Base-by-base conservation (phyloP, 2,113 vertebrate genomes). In the Dicrurus megarhynchus region DNA sequence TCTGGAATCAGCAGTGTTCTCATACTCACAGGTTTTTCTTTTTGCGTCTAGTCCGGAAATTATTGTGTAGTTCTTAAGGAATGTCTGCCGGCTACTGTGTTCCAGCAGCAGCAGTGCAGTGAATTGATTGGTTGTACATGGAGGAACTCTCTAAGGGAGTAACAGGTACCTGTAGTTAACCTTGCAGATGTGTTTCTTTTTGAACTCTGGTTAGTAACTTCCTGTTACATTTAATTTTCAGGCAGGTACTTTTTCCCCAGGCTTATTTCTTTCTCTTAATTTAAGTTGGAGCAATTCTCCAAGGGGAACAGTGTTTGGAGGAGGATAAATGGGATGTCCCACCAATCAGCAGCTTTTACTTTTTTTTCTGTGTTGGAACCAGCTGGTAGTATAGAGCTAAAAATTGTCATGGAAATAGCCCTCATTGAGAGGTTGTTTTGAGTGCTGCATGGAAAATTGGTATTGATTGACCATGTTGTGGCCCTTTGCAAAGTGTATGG, bases 381-480 rank as follows among this genome's bases (percentile, higher is more conserved):
- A 85, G 56, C 30, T 91, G 47, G 30, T 88, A 46, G 59, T 91
- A 60, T 46, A 69, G 88, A 86, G 33, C 67, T 89, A 67, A 90
- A 89, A 91, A 74, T 74, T 85, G 59, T 56, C 33, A 28, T 93
- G 91, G 55, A 96, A 93, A 70, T 83, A 91, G 7, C 65, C 41
- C 60, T 95, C 59, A 63, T 53, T 69, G 84, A 74, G 78, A 88
- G 89, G 81, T 83, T 16, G 20, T 89, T 93, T 82, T 41, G 52
- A 95, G 71, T 74, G 44, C 78, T 74, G 55, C 30, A 74, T 76
- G 87, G 64, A 86, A 91, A 87, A 90, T 88, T 96, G 71, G 20
- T 94, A 92, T 89, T n/a, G 92, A 91, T 74, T 96, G 77, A 87
- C 93, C 77, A 77, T 69, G 27, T 89, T 77, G 42, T 92, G 71